Percentiles rank a stretch among this genome's conserved stretches.
Evolutionary conservation across 2,888 invertebrate species (phyloP).

Genomic region (Tetragnatha montana): DNA sequence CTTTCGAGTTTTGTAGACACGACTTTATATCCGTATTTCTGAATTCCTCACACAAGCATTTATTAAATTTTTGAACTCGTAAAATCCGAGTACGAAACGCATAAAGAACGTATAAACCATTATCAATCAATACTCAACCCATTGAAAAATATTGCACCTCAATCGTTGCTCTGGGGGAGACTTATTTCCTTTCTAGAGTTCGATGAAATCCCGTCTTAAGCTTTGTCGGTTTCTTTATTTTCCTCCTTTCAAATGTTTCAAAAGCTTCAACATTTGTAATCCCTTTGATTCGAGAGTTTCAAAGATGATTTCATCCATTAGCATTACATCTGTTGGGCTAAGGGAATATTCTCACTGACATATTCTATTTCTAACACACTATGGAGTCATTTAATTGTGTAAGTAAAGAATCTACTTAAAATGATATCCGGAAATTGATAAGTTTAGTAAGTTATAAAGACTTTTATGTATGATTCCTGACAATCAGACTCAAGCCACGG

Average conservation of each 20-base stretch:
- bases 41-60: too few relatives aligned
- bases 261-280: neutral
- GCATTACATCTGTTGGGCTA: neutral
- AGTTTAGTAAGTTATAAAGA: too few relatives aligned
- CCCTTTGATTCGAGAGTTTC: neutral
- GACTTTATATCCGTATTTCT: too few relatives aligned
- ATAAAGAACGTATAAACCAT: neutral
- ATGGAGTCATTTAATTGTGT: too few relatives aligned
- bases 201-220: neutral
- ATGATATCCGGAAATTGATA: too few relatives aligned
- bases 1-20: too few relatives aligned
- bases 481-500: too few relatives aligned
- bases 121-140: neutral
- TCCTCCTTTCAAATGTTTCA: neutral
- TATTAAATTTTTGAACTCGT: too few relatives aligned
- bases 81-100: too few relatives aligned
- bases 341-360: neutral
- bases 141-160: neutral
- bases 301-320: neutral
- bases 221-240: neutral
- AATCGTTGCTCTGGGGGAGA: neutral
- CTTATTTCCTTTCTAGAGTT: neutral
- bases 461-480: too few relatives aligned
- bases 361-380: neutral
- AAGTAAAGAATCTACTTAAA: too few relatives aligned